Evolutionary conservation across 2,113 vertebrate species (phyloP).

Genomic region (Chaetodon auriga): DNA sequence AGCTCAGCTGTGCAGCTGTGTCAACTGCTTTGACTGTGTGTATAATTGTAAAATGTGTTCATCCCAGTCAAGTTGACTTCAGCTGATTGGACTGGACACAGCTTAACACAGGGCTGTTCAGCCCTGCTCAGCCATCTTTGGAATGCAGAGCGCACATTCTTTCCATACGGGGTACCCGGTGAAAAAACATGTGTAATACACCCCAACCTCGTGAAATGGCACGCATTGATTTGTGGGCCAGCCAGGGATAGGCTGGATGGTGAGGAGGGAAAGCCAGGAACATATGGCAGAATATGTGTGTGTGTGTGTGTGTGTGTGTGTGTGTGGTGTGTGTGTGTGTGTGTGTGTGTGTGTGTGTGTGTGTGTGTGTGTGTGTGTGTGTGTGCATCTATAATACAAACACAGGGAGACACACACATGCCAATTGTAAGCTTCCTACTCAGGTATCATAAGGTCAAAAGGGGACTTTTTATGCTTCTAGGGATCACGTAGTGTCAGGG

Average conservation of each 20-base stretch:
- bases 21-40: constrained; percentile 48
- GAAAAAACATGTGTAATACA: constrained; percentile 47
- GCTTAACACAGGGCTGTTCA: constrained; percentile 59
- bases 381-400: not conserved
- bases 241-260: constrained; percentile 9
- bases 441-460: constrained; percentile 43
- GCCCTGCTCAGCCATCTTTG: constrained; percentile 73
- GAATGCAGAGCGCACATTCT: constrained; percentile 75
- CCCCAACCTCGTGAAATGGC: constrained; percentile 37
- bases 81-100: constrained; percentile 70
- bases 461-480: constrained; percentile 37
- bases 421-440: constrained; percentile 48
- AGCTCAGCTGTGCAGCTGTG: constrained; percentile 59
- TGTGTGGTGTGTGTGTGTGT: constrained; percentile 9
- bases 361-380: constrained; percentile 17
- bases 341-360: constrained; percentile 29
- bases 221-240: constrained; percentile 59
- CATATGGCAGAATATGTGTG: constrained; percentile 26
- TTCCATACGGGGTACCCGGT: constrained; percentile 64
- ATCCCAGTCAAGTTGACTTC: constrained; percentile 59
- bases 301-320: constrained; percentile 15
- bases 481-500: constrained; percentile 18
- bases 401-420: constrained; percentile 10
- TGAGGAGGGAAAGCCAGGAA: constrained; percentile 38
- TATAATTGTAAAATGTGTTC: constrained; percentile 59